phyloP scores from a whole-genome alignment of 2,113 vertebrate genomes.

The crab-eating macaque (Macaca fascicularis) region T2T-MFA8v1.1 NC_088378.1:132061501-132062000 shows the following conservation, averaged over 20 bases:
- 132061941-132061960: conserved; percentile 93
- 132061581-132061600: background rate
- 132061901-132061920: conserved; percentile 88
- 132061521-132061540: background rate
- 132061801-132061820: background rate
- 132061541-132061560: background rate
- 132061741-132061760: background rate
- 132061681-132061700: background rate
- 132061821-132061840: background rate
- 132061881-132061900: conserved; percentile 89
- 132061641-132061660: background rate
- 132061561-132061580: background rate
- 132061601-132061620: background rate
- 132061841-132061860: conserved; percentile 76
- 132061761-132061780: background rate
- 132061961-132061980: conserved; percentile 90
- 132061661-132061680: conserved; percentile 6
- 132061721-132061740: background rate
- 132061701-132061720: background rate
- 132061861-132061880: conserved; percentile 89
- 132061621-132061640: background rate
- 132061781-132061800: background rate
- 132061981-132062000: background rate
- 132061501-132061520: conserved; percentile 4
- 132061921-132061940: conserved; percentile 93